Base-by-base conservation (phyloP, 2,113 vertebrate species). In the Chlamydotis undulata region DNA sequence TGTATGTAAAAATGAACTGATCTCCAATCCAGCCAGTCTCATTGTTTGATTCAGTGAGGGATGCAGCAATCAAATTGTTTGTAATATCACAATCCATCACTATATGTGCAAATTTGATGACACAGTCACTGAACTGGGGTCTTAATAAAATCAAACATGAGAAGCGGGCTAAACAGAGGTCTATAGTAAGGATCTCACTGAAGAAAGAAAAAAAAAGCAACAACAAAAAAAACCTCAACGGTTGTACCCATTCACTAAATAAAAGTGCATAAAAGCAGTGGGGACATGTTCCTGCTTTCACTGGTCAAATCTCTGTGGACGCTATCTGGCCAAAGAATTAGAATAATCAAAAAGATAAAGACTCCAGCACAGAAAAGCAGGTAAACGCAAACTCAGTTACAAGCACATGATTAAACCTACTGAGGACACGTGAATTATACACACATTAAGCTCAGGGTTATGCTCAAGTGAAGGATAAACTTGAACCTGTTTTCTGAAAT, bases 21-120 rank as follows among this genome's bases (percentile, higher is more conserved):
- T 67, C 29, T 88, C 67, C 60, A 74, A 47, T 11, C 28, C 75
- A 94, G 63, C 7, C 84, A 90, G 31, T 24, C 33, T 90, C 53
- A n/a, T 15, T 60, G 79, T 24, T 94, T 75, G 64, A 92, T 75
- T 86, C 76, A 87, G 77, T 61, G 64, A 94, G 79, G 19, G 60
- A 83, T 74, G 35, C 64, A 78, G 80, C 68, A 92, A 93, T 75
- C 68, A 74, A 81, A 67, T 70, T 71, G 22, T 88, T 74, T 74
- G 71, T 45, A 93, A 45, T 86, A 93, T 71, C 92, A 81, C 83
- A 92, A 41, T 95, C 91, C 87, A 91, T 94, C 83, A 84, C 29
- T 52, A 9, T 23, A 60, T 0, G 10, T 78, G 64, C 39, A 90
- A 94, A 89, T 90, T 41, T 92, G 76, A 89, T 92, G 90, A 88